phyloP scores from a whole-genome alignment of 2,888 invertebrate species.

The Zygaena filipendulae region DNA sequence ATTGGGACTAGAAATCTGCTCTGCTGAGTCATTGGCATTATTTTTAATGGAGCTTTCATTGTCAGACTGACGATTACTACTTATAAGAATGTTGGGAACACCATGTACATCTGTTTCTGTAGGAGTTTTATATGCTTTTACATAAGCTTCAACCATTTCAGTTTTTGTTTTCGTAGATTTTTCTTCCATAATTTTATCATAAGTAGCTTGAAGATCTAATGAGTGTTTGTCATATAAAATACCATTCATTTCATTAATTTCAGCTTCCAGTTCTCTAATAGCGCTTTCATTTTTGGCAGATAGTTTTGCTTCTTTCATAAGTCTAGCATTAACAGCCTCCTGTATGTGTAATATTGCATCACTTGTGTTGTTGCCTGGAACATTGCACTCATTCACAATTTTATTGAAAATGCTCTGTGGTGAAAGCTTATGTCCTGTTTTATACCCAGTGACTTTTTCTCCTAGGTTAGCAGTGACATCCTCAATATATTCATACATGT shows the following conservation, averaged over 20 bases:
- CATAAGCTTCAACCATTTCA: slow-evolving; percentile 53
- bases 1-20: slow-evolving; percentile 32
- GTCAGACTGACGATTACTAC: slow-evolving; percentile 23
- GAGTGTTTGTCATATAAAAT: slow-evolving; percentile 51
- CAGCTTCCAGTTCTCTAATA: slow-evolving; percentile 51
- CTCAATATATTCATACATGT: slow-evolving; percentile 62
- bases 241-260: slow-evolving; percentile 53
- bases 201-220: slow-evolving; percentile 33
- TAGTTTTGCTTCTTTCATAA: slow-evolving; percentile 44
- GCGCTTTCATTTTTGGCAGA: slow-evolving; percentile 49
- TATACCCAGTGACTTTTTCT: slow-evolving; percentile 57
- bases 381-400: slow-evolving; percentile 48
- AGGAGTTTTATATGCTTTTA: slow-evolving; percentile 41
- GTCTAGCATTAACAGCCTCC: slow-evolving; percentile 47
- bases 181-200: slow-evolving; percentile 35
- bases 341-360: slow-evolving; percentile 55
- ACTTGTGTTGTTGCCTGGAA: slow-evolving; percentile 39
- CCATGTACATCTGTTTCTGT: slow-evolving; percentile 37
- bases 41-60: slow-evolving; percentile 26
- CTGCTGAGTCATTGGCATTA: slow-evolving; percentile 27
- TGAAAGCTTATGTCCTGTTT: slow-evolving; percentile 36
- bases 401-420: slow-evolving; percentile 49
- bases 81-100: slow-evolving; percentile 32
- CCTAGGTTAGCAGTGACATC: slow-evolving; percentile 65
- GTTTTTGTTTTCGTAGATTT: slow-evolving; percentile 36